phyloP scores from a whole-genome alignment of 2,113 vertebrate genomes.

The Sminthopsis crassicaudata region DNA sequence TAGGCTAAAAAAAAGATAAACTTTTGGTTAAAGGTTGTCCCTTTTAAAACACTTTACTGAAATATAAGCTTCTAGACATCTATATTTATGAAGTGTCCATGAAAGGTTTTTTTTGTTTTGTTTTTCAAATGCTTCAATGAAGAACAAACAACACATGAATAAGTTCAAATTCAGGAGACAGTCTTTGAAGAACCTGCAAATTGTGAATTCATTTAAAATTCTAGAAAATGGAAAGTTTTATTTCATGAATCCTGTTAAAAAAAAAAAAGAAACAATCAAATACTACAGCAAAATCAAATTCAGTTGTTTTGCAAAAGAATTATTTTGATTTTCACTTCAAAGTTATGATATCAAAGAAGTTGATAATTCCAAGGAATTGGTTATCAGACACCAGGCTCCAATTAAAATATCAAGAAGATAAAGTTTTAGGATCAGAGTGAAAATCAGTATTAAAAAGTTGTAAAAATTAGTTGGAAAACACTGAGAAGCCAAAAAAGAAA shows the following conservation, averaged over 20 bases:
- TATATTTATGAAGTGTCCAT: slow-evolving; percentile 6
- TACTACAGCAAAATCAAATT: neutral
- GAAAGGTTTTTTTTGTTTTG: slow-evolving; percentile 35
- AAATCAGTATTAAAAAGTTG: slow-evolving; percentile 55
- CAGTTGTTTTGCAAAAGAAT: neutral
- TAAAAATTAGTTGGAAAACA: slow-evolving; percentile 23
- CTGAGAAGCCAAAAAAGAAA: slow-evolving; percentile 16
- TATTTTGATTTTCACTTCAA: neutral
- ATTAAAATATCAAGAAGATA: slow-evolving; percentile 34
- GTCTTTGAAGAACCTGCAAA: slow-evolving; percentile 14
- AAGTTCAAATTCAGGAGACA: slow-evolving; percentile 24
- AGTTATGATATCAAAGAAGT: slow-evolving; percentile 8
- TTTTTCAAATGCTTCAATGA: neutral
- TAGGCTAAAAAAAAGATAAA: slow-evolving; percentile 88
- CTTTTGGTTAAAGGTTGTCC: slow-evolving; percentile 65
- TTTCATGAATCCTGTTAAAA: neutral
- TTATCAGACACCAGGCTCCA: neutral
- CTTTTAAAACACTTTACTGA: slow-evolving; percentile 35
- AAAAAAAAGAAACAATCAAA: neutral
- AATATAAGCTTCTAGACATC: slow-evolving; percentile 15
- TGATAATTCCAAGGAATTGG: slow-evolving; percentile 12
- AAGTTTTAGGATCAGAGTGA: slow-evolving; percentile 37
- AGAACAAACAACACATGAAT: slow-evolving; percentile 34
- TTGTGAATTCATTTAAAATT: slow-evolving; percentile 26
- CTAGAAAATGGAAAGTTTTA: neutral